Percentiles rank a stretch among this genome's conserved stretches.
These are phyloP conservation scores for Myodes glareolus DNA, from an alignment of 2,113 vertebrate species.

Conservation along the genomic window DNA sequence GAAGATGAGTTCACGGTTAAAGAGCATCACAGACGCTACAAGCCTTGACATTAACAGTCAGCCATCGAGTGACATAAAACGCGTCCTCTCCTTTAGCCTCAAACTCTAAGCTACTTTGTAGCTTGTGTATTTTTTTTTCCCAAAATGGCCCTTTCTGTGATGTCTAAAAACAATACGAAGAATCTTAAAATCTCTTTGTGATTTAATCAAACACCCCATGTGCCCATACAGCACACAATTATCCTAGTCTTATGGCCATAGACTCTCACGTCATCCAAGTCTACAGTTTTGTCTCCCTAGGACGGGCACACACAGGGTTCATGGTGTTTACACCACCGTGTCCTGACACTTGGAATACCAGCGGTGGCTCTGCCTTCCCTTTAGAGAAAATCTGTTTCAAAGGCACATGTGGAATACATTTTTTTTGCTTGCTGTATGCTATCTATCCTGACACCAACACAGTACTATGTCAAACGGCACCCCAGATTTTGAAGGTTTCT, in stretches of 20 bases:
- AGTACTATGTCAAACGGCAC: constrained; percentile 30
- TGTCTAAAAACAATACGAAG: constrained; percentile 17
- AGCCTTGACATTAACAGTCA: constrained; percentile 39
- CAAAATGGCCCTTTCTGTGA: background rate
- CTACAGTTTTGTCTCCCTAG: constrained; percentile 29
- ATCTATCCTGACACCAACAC: background rate
- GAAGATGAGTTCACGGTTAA: constrained; percentile 60
- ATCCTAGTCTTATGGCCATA: background rate
- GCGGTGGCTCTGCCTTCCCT: background rate
- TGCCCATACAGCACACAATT: constrained; percentile 23
- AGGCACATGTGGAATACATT: constrained; percentile 45
- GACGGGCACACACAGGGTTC: background rate
- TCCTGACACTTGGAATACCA: constrained; percentile 3
- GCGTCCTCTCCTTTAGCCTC: background rate
- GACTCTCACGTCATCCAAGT: constrained; percentile 12
- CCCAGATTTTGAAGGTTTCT: constrained; percentile 26
- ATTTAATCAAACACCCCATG: constrained; percentile 27
- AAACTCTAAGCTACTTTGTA: constrained; percentile 35
- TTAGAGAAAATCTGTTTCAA: background rate
- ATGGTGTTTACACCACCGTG: background rate
- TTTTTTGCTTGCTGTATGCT: constrained; percentile 25
- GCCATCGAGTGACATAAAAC: constrained; percentile 50
- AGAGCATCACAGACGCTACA: constrained; percentile 46
- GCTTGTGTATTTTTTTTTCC: background rate
- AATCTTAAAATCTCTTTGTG: constrained; percentile 48